A percentile compares a stretch with the other conserved stretches of the same genome.
Conservation (phyloP, 1,140 invertebrate genomes). For the Bombus waltoni region DNA sequence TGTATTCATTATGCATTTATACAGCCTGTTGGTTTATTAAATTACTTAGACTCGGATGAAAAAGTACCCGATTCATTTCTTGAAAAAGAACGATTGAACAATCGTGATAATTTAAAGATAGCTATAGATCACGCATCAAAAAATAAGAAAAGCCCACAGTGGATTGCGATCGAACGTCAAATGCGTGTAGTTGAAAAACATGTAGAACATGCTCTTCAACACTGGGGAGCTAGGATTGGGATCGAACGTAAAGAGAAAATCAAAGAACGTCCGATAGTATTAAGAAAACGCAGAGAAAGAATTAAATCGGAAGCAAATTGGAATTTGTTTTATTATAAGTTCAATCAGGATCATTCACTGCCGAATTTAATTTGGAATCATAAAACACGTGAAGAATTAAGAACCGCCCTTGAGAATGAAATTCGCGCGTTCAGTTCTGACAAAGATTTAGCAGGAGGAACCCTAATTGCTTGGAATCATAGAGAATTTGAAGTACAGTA, state of each 20-base stretch:
- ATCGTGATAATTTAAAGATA: slow-evolving; percentile 97
- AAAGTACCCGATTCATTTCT: slow-evolving; percentile 89
- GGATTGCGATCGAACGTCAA: slow-evolving; percentile 88
- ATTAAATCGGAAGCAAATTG: slow-evolving; percentile 97
- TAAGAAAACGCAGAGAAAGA: slow-evolving; percentile 94
- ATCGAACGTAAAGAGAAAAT: slow-evolving; percentile 86
- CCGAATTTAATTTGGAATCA: slow-evolving; percentile 99
- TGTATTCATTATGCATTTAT: slow-evolving; percentile 65
- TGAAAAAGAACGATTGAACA: slow-evolving; percentile 90
- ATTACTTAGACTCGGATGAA: slow-evolving; percentile 94
- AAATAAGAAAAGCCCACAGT: slow-evolving; percentile 86
- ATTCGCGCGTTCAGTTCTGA: slow-evolving; percentile 94
- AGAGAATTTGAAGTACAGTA: slow-evolving; percentile 98
- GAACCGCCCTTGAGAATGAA: slow-evolving; percentile 96
- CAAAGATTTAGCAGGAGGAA: slow-evolving; percentile 92
- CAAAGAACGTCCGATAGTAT: slow-evolving; percentile 91
- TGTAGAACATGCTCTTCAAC: slow-evolving; percentile 91
- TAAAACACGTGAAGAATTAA: slow-evolving; percentile 97
- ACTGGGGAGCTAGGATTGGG: slow-evolving; percentile 93
- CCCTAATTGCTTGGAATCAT: slow-evolving; percentile 98
- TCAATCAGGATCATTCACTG: slow-evolving; percentile 96
- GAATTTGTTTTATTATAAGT: slow-evolving; percentile 97
- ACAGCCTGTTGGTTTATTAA: slow-evolving; percentile 93
- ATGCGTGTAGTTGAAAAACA: slow-evolving; percentile 91
- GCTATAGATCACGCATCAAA: slow-evolving; percentile 91